phyloP scores from a whole-genome alignment of 2,797 vertebrate species.

The Cynodonichthys magdalenae region DNA sequence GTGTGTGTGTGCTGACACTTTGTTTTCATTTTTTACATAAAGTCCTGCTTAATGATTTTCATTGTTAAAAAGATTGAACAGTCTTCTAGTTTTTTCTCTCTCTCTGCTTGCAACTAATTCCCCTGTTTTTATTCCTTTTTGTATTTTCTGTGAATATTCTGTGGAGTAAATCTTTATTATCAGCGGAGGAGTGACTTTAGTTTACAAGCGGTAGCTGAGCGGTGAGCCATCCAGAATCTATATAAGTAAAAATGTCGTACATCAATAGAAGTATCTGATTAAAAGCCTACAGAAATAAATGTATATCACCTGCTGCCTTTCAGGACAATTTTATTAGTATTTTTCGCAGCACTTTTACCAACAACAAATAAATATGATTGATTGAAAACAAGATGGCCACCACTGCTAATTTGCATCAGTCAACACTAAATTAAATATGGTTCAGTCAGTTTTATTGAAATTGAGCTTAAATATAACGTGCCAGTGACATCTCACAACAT shows the following conservation, averaged over 20 bases:
- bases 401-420: no score
- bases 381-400: no score
- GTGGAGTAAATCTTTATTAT: constrained; percentile 3
- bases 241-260: background rate
- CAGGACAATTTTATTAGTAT: background rate
- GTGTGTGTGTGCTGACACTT: constrained; percentile 32
- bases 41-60: constrained; percentile 34
- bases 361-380: no score
- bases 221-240: background rate
- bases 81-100: background rate
- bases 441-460: no score
- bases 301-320: background rate
- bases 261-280: background rate
- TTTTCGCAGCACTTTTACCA: constrained; percentile 5
- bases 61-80: constrained; percentile 22
- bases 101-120: background rate
- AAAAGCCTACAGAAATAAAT: background rate
- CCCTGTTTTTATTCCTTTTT: background rate
- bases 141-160: constrained; percentile 10
- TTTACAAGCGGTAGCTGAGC: background rate
- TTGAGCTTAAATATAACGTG: no score
- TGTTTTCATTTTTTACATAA: constrained; percentile 40
- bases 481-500: no score
- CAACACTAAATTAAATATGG: no score
- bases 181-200: background rate